Conservation (phyloP, 2,113 vertebrate genomes). For the Otolemur garnettii region DNA sequence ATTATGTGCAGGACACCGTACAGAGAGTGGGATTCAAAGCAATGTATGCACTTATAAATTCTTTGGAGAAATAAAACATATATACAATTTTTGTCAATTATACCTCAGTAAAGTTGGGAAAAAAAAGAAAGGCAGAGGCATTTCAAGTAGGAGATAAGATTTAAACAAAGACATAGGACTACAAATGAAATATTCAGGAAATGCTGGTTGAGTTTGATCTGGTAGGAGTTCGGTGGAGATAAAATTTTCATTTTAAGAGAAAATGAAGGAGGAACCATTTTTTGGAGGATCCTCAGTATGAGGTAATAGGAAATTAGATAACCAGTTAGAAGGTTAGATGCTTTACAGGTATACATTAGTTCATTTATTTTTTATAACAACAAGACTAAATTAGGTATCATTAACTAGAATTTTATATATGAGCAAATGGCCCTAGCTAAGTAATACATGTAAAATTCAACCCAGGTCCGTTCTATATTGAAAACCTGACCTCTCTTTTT, state of each 20-base stretch:
- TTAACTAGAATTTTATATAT: constrained; percentile 8
- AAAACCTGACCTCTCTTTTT: constrained; percentile 15
- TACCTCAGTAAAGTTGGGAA: neutral
- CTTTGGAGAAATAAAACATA: neutral
- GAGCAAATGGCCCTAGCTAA: neutral
- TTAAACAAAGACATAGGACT: constrained; percentile 13
- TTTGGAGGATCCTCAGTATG: neutral
- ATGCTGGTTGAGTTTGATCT: neutral
- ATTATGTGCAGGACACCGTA: neutral
- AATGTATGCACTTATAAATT: constrained; percentile 43
- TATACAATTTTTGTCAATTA: constrained; percentile 12
- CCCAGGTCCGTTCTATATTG: neutral
- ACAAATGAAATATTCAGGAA: constrained; percentile 33
- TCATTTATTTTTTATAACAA: constrained; percentile 45
- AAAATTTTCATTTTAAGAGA: constrained; percentile 50
- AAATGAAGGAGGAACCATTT: constrained; percentile 30
- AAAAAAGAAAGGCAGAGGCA: neutral
- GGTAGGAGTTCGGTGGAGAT: neutral
- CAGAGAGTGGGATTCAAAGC: constrained; percentile 23
- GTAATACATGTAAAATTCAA: neutral
- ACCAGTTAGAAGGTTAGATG: neutral
- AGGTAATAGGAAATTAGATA: neutral
- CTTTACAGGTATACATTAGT: neutral
- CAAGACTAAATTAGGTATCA: neutral
- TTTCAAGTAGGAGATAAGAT: constrained; percentile 37